Evolutionary conservation across 2,113 vertebrate genomes (phyloP).

Genomic region (Tinamus guttatus): DNA sequence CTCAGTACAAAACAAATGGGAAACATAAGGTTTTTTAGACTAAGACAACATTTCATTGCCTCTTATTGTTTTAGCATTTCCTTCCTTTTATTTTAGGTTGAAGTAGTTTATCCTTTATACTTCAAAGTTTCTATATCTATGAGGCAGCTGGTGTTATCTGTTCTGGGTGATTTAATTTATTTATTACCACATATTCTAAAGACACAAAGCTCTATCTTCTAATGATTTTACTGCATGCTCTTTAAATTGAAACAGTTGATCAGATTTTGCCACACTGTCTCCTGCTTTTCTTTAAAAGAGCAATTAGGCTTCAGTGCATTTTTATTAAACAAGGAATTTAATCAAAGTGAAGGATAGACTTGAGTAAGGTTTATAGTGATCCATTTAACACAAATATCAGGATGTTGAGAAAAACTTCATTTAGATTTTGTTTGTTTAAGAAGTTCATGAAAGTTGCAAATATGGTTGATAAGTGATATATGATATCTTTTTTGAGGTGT

Average conservation of each 20-base stretch:
- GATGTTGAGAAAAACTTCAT: neutral
- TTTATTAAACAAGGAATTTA: constrained; percentile 27
- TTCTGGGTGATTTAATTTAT: constrained; percentile 69
- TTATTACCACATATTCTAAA: constrained; percentile 61
- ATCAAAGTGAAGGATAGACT: neutral
- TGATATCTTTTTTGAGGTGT: neutral
- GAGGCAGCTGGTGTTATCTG: constrained; percentile 49
- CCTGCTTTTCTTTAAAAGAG: neutral
- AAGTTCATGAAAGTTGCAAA: neutral
- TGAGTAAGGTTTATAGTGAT: neutral
- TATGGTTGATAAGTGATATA: neutral
- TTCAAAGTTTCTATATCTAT: constrained; percentile 51
- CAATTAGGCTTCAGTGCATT: neutral
- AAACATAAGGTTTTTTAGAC: constrained; percentile 50
- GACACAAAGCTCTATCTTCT: constrained; percentile 48
- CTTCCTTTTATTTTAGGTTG: constrained; percentile 35
- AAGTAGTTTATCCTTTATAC: constrained; percentile 44
- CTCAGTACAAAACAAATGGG: constrained; percentile 32
- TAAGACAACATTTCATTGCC: constrained; percentile 40
- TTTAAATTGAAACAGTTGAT: constrained; percentile 55
- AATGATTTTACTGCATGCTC: constrained; percentile 17
- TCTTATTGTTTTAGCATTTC: constrained; percentile 19
- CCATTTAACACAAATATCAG: neutral
- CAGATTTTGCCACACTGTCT: neutral
- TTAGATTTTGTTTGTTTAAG: neutral